Conservation (phyloP, 2,797 vertebrate species). For the Coccyzus lansbergi region DNA sequence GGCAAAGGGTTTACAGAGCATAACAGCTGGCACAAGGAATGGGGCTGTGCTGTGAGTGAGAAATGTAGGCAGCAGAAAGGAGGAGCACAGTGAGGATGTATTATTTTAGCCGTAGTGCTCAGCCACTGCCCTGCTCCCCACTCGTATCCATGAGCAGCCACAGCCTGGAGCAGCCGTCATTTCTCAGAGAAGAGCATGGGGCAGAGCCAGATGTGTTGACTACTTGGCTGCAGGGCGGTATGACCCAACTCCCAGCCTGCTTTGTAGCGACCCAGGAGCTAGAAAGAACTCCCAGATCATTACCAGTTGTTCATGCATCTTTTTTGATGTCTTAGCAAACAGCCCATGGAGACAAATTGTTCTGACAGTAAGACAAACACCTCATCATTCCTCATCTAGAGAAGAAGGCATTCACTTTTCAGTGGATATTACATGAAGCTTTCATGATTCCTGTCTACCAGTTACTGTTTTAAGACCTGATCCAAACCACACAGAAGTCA, state of each 20-base stretch:
- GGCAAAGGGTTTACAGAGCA: neutral
- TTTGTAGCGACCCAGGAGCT: neutral
- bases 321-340: neutral
- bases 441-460: neutral
- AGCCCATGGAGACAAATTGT: neutral
- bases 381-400: neutral
- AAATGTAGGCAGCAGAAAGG: neutral
- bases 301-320: neutral
- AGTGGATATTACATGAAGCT: neutral
- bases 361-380: neutral
- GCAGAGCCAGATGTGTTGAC: neutral
- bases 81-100: accelerated
- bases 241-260: neutral
- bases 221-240: neutral
- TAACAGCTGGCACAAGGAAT: neutral
- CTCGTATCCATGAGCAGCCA: accelerated
- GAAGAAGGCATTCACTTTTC: neutral
- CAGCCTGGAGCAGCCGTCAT: accelerated
- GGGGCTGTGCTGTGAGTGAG: neutral
- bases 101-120: accelerated
- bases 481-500: neutral
- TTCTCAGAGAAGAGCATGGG: too few relatives aligned
- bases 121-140: accelerated
- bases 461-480: neutral
- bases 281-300: neutral